Conservation (phyloP, 2,113 vertebrate genomes). For the Gymnarchus niloticus region DNA sequence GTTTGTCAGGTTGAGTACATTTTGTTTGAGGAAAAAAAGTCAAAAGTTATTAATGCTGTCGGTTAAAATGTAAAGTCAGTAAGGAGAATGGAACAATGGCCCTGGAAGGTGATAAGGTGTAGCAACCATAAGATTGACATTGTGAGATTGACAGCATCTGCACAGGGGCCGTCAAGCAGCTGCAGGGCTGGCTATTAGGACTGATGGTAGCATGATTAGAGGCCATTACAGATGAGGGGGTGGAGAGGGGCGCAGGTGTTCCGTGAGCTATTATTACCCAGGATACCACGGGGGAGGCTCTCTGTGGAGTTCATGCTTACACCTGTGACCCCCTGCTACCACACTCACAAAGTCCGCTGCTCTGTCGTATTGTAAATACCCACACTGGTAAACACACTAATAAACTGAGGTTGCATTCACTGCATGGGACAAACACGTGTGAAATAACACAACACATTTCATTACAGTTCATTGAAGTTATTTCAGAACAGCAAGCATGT, state of each 20-base stretch:
- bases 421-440: neutral
- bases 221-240: conserved; percentile 65
- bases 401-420: neutral
- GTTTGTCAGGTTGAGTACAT: neutral
- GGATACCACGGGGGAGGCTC: conserved; percentile 49
- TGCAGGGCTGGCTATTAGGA: conserved; percentile 66
- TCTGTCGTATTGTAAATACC: conserved; percentile 34
- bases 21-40: neutral
- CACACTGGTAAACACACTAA: conserved; percentile 28
- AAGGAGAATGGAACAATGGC: neutral
- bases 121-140: conserved; percentile 15
- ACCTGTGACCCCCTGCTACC: conserved; percentile 66
- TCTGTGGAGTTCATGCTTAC: conserved; percentile 48
- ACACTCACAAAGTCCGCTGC: conserved; percentile 25
- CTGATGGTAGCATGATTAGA: conserved; percentile 67
- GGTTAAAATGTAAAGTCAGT: neutral
- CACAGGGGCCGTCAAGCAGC: conserved; percentile 57
- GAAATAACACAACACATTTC: neutral
- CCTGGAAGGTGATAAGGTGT: neutral
- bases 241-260: conserved; percentile 59
- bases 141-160: conserved; percentile 62
- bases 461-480: neutral
- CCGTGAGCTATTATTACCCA: conserved; percentile 65
- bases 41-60: neutral
- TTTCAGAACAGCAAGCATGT: neutral